Evolutionary conservation across 1,140 invertebrate genomes (phyloP), one percentile per base, ranked within the genome.

Genomic region (Yoshiicerus persimilis): DNA sequence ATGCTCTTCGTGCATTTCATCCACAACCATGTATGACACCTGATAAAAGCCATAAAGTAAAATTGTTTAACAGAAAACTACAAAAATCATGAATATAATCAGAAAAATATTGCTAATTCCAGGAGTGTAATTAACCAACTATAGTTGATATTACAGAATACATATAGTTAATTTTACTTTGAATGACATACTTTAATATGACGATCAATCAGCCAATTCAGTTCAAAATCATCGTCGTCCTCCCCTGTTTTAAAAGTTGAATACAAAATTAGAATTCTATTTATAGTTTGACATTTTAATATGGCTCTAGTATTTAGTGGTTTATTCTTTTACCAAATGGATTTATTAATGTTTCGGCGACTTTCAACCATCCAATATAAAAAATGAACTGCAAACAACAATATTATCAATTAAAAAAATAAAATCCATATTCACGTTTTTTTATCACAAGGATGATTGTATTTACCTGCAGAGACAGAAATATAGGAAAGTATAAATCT

Each of bases 351-450:
- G 97, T 96, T 92, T 98, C 97, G 16, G 97, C 97, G 23, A 98
- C 97, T 95, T 99, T 98, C 36, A 99, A 93, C 98, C 98, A 99
- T 25, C 98, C 98, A 91, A 99, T 96, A 93, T 98, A 99, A 93
- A 99, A 99, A 92, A 97, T 97, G 92, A 99, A 99, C 96, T 98
- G 94, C 90, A 80, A 27, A 75, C 20, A 62, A 5, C 9, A 77
- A 77, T 70, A 41, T 34, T n/a, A 32, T 32, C 34, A 25, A 27
- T 56, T 23, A 25, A 39, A 23, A 80, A 34, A 36, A 36, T 34
- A 27, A 0, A 75, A 34, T 13, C 9, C 23, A 9, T 4, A 66
- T 4, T 11, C 8, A 27, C n/a, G n/a, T n/a, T n/a, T n/a, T n/a
- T 66, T 0, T 10, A 66, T 8, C 25, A 10, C 4, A 5, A 56